Conservation (phyloP, 2,888 invertebrate species). For the Argyra leucocephala region DNA sequence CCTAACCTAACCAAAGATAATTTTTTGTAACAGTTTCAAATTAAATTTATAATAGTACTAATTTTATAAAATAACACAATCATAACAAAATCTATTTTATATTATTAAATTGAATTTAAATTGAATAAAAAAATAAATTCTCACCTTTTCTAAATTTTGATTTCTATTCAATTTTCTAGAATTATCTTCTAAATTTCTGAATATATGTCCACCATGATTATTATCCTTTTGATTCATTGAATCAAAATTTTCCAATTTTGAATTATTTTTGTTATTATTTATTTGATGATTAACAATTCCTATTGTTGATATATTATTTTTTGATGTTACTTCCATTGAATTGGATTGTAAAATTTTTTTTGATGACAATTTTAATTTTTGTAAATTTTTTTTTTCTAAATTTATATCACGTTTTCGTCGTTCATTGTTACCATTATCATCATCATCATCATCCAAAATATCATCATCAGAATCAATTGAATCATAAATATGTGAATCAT, state of each 20-base stretch:
- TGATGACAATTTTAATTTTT: constrained; percentile 10
- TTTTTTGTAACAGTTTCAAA: too few relatives aligned
- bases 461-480: constrained; percentile 14
- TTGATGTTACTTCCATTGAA: neutral
- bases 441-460: constrained; percentile 18
- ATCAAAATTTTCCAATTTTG: neutral
- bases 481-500: constrained; percentile 19
- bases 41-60: too few relatives aligned
- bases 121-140: neutral
- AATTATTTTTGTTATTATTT: neutral
- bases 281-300: neutral
- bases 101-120: too few relatives aligned
- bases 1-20: too few relatives aligned
- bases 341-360: neutral
- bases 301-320: neutral
- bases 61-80: too few relatives aligned
- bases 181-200: too few relatives aligned
- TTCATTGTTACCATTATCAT: constrained; percentile 7
- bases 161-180: neutral
- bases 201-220: too few relatives aligned
- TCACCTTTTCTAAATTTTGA: neutral
- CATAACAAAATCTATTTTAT: too few relatives aligned
- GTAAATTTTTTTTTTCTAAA: constrained; percentile 22
- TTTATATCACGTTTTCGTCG: neutral
- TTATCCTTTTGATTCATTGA: neutral